Evolutionary conservation across 2,797 vertebrate species (phyloP).

Genomic region (Brotogeris chrysoptera): DNA sequence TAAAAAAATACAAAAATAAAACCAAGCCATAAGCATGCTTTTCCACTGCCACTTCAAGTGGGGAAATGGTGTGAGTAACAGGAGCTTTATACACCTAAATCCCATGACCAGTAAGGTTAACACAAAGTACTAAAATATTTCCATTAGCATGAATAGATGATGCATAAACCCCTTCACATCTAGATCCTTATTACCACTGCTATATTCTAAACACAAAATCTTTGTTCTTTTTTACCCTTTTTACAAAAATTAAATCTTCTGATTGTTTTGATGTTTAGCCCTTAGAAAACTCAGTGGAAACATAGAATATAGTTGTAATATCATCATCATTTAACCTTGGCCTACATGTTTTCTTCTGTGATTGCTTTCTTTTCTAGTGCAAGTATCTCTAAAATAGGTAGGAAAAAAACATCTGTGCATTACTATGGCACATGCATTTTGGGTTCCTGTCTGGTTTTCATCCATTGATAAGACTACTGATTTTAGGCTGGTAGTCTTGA

Average conservation of each 20-base stretch:
- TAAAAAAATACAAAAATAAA: not conserved
- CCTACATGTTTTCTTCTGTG: not conserved
- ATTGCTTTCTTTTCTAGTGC: not conserved
- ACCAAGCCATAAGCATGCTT: not conserved
- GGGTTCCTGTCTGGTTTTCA: not conserved
- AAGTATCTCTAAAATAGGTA: too few relatives aligned
- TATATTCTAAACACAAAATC: not conserved
- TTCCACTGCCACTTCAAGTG: accelerated
- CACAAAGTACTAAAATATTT: not conserved
- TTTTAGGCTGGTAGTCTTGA: not conserved
- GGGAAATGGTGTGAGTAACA: accelerated
- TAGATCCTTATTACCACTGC: not conserved
- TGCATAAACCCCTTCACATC: not conserved
- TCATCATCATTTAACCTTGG: not conserved
- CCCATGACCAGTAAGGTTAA: not conserved
- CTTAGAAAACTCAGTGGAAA: not conserved
- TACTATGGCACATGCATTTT: accelerated
- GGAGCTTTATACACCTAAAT: not conserved
- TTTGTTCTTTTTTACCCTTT: not conserved
- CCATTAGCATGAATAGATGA: not conserved
- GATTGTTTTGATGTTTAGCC: not conserved
- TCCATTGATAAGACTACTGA: accelerated
- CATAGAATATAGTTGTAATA: not conserved
- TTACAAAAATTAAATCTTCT: not conserved
- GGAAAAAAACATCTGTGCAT: accelerated